Conservation (phyloP, 2,888 invertebrate genomes). For the Yponomeuta sedellus region DNA sequence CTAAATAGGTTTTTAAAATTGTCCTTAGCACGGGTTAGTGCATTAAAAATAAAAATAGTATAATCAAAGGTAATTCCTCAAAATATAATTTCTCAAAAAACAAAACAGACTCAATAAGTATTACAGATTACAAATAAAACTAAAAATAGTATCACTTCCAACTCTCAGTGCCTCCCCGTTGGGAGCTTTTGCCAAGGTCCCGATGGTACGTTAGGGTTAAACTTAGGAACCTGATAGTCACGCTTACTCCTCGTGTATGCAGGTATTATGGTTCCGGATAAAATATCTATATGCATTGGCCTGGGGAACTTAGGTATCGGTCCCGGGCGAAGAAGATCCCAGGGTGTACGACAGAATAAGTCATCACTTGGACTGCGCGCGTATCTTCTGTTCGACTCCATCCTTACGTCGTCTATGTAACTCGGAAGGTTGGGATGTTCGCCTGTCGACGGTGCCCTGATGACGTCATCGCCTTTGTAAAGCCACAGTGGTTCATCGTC, state of each 20-base stretch:
- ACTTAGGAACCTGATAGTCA: background rate
- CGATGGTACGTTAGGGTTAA: background rate
- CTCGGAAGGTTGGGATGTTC: slow-evolving; percentile 12
- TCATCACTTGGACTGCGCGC: slow-evolving; percentile 6
- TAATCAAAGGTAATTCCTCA: too few relatives aligned
- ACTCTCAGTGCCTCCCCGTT: background rate
- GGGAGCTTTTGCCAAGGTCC: background rate
- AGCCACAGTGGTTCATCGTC: slow-evolving; percentile 13
- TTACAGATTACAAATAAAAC: background rate
- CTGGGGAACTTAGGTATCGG: background rate
- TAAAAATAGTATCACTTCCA: background rate
- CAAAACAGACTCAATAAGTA: background rate
- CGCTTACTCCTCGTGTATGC: background rate
- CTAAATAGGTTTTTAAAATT: too few relatives aligned
- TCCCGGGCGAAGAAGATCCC: background rate
- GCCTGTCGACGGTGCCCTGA: slow-evolving; percentile 16
- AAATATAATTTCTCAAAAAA: too few relatives aligned
- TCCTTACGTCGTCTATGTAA: slow-evolving; percentile 14
- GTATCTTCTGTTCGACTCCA: slow-evolving; percentile 16
- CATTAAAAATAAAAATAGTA: too few relatives aligned
- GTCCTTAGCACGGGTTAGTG: too few relatives aligned
- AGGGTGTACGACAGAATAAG: background rate
- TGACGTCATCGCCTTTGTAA: slow-evolving; percentile 13
- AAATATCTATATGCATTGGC: background rate
- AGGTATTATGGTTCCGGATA: background rate